These are phyloP conservation scores for Cairina moschata DNA, from an alignment of 2,113 vertebrate genomes.

Conservation along the genomic window DNA sequence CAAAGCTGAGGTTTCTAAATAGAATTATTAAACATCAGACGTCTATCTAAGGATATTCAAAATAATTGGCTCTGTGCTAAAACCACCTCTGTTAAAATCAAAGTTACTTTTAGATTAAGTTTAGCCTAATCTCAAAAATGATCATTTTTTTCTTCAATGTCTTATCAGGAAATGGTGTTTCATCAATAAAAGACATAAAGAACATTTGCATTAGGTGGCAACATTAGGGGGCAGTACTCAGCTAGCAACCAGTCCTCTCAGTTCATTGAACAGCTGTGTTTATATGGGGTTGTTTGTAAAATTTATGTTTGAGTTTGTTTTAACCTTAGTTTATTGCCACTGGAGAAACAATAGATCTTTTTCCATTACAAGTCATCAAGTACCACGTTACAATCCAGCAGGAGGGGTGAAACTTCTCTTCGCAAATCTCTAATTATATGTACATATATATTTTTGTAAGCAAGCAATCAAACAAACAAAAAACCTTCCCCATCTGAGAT, in stretches of 20 bases:
- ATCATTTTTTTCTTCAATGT: neutral
- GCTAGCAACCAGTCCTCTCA: neutral
- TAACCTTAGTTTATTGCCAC: conserved; percentile 57
- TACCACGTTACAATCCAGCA: conserved; percentile 23
- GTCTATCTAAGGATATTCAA: neutral
- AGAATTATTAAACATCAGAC: neutral
- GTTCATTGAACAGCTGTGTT: conserved; percentile 56
- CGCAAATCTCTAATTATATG: neutral
- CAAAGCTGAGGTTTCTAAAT: neutral
- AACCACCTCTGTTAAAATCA: neutral
- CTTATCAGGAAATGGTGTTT: neutral
- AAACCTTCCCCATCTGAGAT: rapidly evolving
- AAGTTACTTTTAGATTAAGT: neutral
- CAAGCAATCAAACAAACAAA: neutral
- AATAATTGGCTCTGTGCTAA: neutral
- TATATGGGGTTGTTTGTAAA: conserved; percentile 48
- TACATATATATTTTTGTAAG: neutral
- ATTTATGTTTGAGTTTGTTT: conserved; percentile 63
- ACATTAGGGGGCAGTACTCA: conserved; percentile 60
- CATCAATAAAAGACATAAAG: neutral
- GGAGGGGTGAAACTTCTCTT: neutral
- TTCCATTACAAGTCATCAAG: neutral
- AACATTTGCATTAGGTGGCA: neutral
- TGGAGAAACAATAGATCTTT: conserved; percentile 57
- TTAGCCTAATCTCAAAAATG: neutral